Evolutionary conservation across 2,113 vertebrate species (phyloP).

Genomic region (zebrafish (Danio rerio)): GRCz12tu NC_133185.1:24130001-24130500

Average conservation of each 20-base stretch:
- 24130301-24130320: neutral
- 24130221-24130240: neutral
- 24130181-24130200: neutral
- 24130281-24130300: slow-evolving; percentile 37
- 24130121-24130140: no score
- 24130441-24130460: slow-evolving; percentile 22
- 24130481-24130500: neutral
- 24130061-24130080: no score
- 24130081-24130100: no score
- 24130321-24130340: neutral
- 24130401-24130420: slow-evolving; percentile 10
- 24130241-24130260: slow-evolving; percentile 16
- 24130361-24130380: neutral
- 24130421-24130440: slow-evolving; percentile 10
- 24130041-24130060: no score
- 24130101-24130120: no score
- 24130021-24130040: no score
- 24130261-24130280: neutral
- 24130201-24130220: neutral
- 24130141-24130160: neutral
- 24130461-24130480: neutral
- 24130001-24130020: no score
- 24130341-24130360: slow-evolving; percentile 11
- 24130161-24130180: neutral
- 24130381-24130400: neutral